phyloP scores from a whole-genome alignment of 2,888 invertebrate genomes.

The Drosophila rubida region DNA sequence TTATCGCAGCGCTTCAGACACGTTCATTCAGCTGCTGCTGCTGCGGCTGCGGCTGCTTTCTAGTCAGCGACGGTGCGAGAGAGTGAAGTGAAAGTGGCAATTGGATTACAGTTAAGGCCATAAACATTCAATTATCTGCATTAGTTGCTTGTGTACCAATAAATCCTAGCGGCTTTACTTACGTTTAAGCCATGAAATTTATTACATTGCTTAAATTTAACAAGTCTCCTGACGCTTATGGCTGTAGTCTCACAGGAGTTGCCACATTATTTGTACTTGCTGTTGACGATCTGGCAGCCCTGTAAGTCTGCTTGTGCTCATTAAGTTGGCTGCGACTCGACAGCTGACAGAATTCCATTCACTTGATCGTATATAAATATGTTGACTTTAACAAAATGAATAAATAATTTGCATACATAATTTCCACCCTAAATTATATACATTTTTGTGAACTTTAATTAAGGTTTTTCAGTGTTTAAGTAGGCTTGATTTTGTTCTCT shows the following conservation, averaged over 20 bases:
- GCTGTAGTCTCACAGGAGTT: neutral
- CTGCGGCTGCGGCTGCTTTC: neutral
- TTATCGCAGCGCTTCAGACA: conserved; percentile 45
- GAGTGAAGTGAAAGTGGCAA: conserved; percentile 9
- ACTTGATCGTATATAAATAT: too few relatives aligned
- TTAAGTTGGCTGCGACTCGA: neutral
- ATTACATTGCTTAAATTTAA: neutral
- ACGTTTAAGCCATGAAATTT: neutral
- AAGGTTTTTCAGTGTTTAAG: too few relatives aligned
- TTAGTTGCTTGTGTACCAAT: conserved; percentile 12
- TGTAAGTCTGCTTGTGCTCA: neutral
- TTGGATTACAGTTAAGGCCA: conserved; percentile 51
- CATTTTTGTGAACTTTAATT: too few relatives aligned
- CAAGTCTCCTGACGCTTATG: neutral
- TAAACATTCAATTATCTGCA: conserved; percentile 50
- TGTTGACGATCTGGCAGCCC: conserved; percentile 6
- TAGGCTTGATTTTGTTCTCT: neutral
- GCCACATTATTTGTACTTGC: neutral
- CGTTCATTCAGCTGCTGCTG: neutral
- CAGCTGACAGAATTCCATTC: neutral
- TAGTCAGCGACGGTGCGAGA: neutral
- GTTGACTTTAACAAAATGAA: too few relatives aligned
- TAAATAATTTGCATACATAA: too few relatives aligned
- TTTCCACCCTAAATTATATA: too few relatives aligned
- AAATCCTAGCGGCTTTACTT: conserved; percentile 28